phyloP scores from a whole-genome alignment of 2,797 vertebrate genomes.

The Ptychadena robeensis region DNA sequence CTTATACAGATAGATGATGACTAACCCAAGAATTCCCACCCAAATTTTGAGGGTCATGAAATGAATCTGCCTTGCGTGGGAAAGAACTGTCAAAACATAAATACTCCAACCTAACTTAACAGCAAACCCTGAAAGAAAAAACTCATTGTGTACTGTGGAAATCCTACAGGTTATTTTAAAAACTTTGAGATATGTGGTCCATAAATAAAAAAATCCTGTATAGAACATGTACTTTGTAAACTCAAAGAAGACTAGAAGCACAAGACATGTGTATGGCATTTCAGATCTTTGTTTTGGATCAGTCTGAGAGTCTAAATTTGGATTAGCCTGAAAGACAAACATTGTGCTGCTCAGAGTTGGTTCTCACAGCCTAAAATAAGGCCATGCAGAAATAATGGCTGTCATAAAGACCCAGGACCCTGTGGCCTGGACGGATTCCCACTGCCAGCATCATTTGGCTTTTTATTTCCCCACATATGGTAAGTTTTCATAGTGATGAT shows the following conservation, averaged over 20 bases:
- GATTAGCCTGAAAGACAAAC: constrained; percentile 17
- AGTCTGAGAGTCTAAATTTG: constrained; percentile 15
- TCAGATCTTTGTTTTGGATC: constrained; percentile 19
- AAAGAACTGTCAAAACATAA: too few species aligned
- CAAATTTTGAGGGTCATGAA: too few species aligned
- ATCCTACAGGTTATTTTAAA: too few species aligned
- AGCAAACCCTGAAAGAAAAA: too few species aligned
- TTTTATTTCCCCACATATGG: constrained; percentile 13
- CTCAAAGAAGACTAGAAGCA: not conserved
- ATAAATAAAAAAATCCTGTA: not conserved
- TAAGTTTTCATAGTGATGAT: not conserved
- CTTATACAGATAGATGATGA: too few species aligned
- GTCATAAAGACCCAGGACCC: not conserved
- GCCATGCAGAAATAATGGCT: constrained; percentile 14
- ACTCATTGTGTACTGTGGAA: too few species aligned
- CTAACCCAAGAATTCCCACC: too few species aligned
- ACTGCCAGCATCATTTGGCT: not conserved
- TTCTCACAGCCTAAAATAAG: constrained; percentile 38
- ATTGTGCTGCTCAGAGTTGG: constrained; percentile 8
- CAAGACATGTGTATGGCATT: not conserved
- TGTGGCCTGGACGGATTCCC: not conserved
- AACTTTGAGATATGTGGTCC: too few species aligned
- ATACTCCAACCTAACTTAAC: too few species aligned
- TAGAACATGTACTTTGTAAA: not conserved
- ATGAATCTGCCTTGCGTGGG: too few species aligned